A percentile compares a stretch with the other conserved stretches of the same genome.
These are phyloP conservation scores for Corythoichthys intestinalis DNA, from an alignment of 2,113 vertebrate species.

Conservation along the genomic window DNA sequence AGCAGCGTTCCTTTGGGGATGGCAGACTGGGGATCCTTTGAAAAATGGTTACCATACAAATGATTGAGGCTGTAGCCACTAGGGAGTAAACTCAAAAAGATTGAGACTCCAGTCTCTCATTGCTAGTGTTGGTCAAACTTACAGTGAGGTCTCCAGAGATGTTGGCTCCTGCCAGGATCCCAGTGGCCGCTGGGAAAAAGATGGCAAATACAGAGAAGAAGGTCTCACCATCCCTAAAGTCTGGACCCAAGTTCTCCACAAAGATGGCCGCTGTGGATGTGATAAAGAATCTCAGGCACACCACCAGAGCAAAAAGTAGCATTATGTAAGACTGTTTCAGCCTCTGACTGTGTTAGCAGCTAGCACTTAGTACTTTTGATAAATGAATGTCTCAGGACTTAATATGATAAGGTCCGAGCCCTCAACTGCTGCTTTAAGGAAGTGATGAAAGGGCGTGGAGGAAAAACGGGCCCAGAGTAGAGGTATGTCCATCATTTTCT, in stretches of 20 bases:
- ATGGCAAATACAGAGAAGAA: conserved; percentile 97
- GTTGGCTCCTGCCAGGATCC: conserved; percentile 96
- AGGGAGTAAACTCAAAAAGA: no score
- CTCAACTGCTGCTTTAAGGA: no score
- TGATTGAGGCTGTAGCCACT: not conserved
- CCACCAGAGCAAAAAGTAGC: not conserved
- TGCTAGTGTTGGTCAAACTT: conserved; percentile 16
- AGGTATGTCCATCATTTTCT: no score
- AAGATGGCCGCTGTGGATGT: conserved; percentile 82
- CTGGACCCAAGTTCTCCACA: conserved; percentile 90
- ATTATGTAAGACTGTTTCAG: not conserved
- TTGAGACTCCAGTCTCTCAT: not conserved
- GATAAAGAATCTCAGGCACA: not conserved
- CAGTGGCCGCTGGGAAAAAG: conserved; percentile 97
- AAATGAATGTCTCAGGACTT: no score
- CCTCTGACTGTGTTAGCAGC: not conserved
- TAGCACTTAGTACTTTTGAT: no score
- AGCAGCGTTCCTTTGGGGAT: conserved; percentile 95
- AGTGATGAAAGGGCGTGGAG: no score
- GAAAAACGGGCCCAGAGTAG: no score
- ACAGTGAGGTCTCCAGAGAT: conserved; percentile 95
- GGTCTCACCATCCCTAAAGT: conserved; percentile 80
- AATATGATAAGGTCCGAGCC: no score
- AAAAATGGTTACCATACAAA: not conserved
- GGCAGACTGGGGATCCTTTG: conserved; percentile 90